phyloP scores from a whole-genome alignment of 2,797 vertebrate genomes.

The Anisognathus igniventris region DNA sequence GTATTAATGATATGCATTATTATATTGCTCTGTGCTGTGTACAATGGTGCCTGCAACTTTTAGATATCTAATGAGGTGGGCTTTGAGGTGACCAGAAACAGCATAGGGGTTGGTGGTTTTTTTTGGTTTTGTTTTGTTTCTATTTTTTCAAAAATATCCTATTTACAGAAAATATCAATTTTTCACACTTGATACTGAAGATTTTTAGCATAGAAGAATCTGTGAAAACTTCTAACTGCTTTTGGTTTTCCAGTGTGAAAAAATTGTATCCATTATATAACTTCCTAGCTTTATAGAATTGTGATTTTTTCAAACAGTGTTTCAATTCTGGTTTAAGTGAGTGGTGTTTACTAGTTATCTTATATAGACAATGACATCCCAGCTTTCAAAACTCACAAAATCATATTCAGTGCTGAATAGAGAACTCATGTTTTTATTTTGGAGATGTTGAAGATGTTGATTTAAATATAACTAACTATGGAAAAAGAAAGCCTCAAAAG shows the following conservation, averaged over 20 bases:
- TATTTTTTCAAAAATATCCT: neutral
- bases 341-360: neutral
- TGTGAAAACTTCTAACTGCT: neutral
- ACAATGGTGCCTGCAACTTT: neutral
- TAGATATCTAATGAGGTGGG: neutral
- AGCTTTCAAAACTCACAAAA: neutral
- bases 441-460: neutral
- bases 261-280: neutral
- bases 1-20: neutral
- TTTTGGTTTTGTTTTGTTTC: neutral
- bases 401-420: neutral
- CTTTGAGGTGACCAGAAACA: neutral
- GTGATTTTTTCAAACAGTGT: neutral
- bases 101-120: rapidly evolving
- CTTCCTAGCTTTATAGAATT: neutral
- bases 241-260: neutral
- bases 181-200: neutral
- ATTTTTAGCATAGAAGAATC: neutral
- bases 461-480: neutral
- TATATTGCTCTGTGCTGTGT: neutral
- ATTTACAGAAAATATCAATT: neutral
- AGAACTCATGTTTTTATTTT: neutral
- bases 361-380: neutral
- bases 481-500: neutral
- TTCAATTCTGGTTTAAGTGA: neutral